Evolutionary conservation across 2,888 invertebrate species (phyloP).

Genomic region (Protodeltote pygarga): DNA sequence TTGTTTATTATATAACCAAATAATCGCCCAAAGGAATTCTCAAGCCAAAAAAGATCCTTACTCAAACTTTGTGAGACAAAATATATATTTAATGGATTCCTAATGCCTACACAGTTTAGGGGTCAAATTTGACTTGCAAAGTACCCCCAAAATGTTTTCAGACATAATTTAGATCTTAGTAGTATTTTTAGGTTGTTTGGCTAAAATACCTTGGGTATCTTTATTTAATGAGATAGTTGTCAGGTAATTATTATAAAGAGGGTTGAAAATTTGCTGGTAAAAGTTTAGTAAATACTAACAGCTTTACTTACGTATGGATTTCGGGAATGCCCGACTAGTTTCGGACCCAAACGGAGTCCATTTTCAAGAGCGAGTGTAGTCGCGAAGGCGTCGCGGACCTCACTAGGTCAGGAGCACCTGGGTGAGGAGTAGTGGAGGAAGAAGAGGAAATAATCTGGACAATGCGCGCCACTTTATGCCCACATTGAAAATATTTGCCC

Average conservation of each 20-base stretch:
- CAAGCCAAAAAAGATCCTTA: not conserved
- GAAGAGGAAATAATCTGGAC: too few species aligned
- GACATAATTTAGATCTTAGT: conserved; percentile 24
- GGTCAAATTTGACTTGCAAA: conserved; percentile 35
- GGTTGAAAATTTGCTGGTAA: conserved; percentile 1
- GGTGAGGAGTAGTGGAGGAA: too few species aligned
- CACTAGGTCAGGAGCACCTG: too few species aligned
- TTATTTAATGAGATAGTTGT: conserved; percentile 1
- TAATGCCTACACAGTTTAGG: conserved; percentile 38
- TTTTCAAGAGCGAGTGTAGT: too few species aligned
- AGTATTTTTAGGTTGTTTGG: conserved; percentile 1
- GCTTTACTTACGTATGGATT: too few species aligned
- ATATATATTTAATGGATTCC: conserved; percentile 33
- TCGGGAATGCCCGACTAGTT: too few species aligned
- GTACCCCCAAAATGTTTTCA: conserved; percentile 11
- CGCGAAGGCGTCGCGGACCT: too few species aligned
- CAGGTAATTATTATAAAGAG: conserved; percentile 8
- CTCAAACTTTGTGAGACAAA: conserved; percentile 16
- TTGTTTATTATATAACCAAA: too few species aligned
- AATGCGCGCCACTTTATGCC: too few species aligned
- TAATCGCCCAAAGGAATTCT: not conserved
- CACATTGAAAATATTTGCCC: too few species aligned
- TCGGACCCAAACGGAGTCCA: too few species aligned
- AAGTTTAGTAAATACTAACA: too few species aligned
- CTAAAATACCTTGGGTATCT: not conserved